Conservation (phyloP, 2,797 vertebrate species). For the Cryptoblepharus egeriae region DNA sequence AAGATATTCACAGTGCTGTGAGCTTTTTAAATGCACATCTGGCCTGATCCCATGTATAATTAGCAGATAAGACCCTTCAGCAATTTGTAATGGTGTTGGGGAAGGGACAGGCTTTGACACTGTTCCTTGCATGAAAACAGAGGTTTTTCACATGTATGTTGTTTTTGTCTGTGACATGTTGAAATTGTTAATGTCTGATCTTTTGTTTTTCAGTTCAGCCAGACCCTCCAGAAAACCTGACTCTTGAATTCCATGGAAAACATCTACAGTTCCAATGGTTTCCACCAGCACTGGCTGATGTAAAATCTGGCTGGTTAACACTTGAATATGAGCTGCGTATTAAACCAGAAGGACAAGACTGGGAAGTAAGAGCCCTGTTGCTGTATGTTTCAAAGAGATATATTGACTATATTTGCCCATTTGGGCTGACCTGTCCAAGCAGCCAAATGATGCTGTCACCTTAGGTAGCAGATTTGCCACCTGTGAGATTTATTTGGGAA, state of each 20-base stretch:
- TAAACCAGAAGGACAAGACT: slow-evolving; percentile 81
- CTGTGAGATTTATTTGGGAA: no score
- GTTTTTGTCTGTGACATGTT: background rate
- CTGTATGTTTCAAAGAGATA: background rate
- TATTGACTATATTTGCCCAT: background rate
- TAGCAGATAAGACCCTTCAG: background rate
- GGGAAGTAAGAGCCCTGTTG: slow-evolving; percentile 83
- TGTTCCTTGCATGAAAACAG: background rate
- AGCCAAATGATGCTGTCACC: no score
- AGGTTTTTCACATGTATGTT: background rate
- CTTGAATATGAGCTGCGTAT: slow-evolving; percentile 89
- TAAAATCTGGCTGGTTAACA: slow-evolving; percentile 92
- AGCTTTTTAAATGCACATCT: no score
- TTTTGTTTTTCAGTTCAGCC: slow-evolving; percentile 86
- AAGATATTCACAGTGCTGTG: background rate
- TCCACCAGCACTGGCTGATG: slow-evolving; percentile 85
- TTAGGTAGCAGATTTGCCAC: no score
- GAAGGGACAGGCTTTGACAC: no score
- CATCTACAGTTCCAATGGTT: slow-evolving; percentile 88
- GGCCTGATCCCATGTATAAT: background rate
- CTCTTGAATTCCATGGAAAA: slow-evolving; percentile 76
- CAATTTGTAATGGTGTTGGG: background rate
- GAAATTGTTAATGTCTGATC: slow-evolving; percentile 6
- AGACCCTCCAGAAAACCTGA: slow-evolving; percentile 87
- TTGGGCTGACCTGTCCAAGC: no score